These are phyloP conservation scores for Octonoba sinensis DNA, from an alignment of 2,888 invertebrate species.

Conservation along the genomic window DNA sequence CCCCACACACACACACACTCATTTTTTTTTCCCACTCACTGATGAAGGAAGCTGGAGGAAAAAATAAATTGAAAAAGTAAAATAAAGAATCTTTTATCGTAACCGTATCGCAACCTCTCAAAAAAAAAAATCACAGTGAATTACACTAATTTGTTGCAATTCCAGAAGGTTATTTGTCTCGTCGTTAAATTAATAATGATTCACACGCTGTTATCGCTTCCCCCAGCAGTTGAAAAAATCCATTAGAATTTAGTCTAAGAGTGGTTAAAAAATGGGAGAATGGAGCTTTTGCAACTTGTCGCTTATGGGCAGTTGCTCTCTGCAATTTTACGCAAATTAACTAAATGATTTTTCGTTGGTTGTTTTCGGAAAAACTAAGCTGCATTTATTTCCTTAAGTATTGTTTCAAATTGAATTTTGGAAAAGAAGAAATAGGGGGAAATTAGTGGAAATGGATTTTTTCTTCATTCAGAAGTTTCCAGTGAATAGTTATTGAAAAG, in stretches of 20 bases:
- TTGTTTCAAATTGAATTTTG: too few relatives aligned
- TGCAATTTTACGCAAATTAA: constrained; percentile 55
- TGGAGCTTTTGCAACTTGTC: constrained; percentile 39
- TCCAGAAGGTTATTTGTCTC: constrained; percentile 35
- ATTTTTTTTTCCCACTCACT: too few relatives aligned
- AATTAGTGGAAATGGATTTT: constrained; percentile 7
- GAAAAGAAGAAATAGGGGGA: constrained; percentile 3
- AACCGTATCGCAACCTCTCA: not conserved
- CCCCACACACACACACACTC: too few relatives aligned
- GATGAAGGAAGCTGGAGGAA: too few relatives aligned
- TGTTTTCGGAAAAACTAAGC: not conserved
- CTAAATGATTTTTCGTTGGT: constrained; percentile 16
- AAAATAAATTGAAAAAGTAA: too few relatives aligned
- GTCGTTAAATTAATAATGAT: constrained; percentile 53
- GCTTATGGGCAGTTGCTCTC: constrained; percentile 46
- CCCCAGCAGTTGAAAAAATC: constrained; percentile 47
- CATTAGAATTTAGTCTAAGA: constrained; percentile 28
- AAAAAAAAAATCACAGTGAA: constrained; percentile 31
- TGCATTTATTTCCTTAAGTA: too few relatives aligned
- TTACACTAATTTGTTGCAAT: constrained; percentile 39
- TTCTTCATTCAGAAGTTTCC: constrained; percentile 13
- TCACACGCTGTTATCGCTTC: constrained; percentile 49
- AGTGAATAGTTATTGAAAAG: too few relatives aligned
- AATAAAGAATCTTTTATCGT: too few relatives aligned
- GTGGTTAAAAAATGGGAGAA: constrained; percentile 10